Evolutionary conservation across 2,797 vertebrate species (phyloP), one percentile per base, ranked within the genome.

Genomic region (Chrysocyon brachyurus): DNA sequence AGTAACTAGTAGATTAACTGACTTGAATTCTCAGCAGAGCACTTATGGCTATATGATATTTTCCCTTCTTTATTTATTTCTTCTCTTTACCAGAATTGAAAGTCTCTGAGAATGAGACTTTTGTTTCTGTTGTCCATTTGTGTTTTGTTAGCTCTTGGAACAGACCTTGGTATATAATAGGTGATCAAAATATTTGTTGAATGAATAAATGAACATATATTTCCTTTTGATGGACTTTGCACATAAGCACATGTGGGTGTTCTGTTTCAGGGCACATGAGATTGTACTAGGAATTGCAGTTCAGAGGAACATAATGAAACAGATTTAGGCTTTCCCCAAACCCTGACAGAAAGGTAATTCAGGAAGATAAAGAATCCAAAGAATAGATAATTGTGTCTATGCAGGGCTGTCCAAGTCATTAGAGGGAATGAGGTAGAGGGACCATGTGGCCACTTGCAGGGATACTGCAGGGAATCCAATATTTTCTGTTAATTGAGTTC

Each of bases 81-180:
- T 75, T 86, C 17, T 96, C 36, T 96, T 75, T 52, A 77, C 46
- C 19, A 78, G 79, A 85, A 73, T n/a, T 63, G 61, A 87, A 92
- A 70, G 33, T 93, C 15, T 73, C 0, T 79, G 72, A 90, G 70
- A 81, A 73, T 1, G 77, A 31, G 63, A 70, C 10, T 70, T 87
- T 75, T 19, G 24, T 40, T 81, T 94, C 85, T 87, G 59, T 57
- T 84, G 33, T 84, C 94, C 31, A 75, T 88, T 90, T 92, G 72
- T 95, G 52, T 85, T 85, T 96, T 61, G 31, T 33, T 90, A 72
- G 26, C 33, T 63, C 28, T 49, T 61, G 49, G 63, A 81, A 78
- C 16, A 73, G 52, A 57, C 36, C 57, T 90, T 83, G 59, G 33
- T 83, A 22, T 94, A 9, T 72, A 63, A 70, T 24, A 49, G 61